Conservation (phyloP, 2,113 vertebrate genomes). For the Recurvirostra avosetta region DNA sequence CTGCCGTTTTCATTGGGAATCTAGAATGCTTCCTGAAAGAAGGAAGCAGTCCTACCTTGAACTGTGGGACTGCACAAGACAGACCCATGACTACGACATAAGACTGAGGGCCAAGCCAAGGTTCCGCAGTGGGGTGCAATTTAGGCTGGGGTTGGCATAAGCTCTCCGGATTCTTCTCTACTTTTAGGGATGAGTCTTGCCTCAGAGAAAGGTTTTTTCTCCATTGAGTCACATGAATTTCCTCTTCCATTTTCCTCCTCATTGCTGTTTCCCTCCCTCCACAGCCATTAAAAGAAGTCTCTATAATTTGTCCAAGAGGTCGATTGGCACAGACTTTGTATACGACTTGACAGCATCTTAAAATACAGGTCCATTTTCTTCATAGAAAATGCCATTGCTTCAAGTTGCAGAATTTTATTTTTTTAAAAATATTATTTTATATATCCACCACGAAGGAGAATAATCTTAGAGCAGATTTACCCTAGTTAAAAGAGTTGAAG, state of each 20-base stretch:
- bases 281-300: neutral
- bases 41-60: neutral
- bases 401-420: neutral
- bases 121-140: neutral
- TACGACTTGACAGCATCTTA: neutral
- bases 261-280: neutral
- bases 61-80: neutral
- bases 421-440: neutral
- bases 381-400: neutral
- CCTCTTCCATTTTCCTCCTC: neutral
- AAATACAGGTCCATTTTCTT: neutral
- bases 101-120: neutral
- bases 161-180: neutral
- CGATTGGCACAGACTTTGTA: neutral
- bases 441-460: neutral
- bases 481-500: neutral
- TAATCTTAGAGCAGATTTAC: neutral
- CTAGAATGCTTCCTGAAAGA: neutral
- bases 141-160: neutral
- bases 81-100: rapidly evolving
- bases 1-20: neutral
- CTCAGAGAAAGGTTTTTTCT: neutral
- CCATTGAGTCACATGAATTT: neutral
- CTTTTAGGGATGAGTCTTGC: neutral
- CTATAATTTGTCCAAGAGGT: neutral